A percentile compares a stretch with the other conserved stretches of the same genome.
These are phyloP conservation scores for Gallinago media DNA, from an alignment of 2,113 vertebrate genomes.

Conservation along the genomic window DNA sequence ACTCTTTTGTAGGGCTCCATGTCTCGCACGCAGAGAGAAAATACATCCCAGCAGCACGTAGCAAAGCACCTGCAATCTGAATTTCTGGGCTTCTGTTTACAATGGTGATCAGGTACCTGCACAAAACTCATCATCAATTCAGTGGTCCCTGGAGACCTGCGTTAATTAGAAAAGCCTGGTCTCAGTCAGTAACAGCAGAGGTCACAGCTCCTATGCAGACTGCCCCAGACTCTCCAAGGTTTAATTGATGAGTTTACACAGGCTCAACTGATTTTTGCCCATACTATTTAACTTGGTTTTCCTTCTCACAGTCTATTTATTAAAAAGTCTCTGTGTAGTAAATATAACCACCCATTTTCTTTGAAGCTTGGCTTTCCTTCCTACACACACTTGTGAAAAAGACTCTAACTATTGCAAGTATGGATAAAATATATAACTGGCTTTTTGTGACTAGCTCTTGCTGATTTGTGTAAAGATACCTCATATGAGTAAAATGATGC, in stretches of 20 bases:
- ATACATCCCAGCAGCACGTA: neutral
- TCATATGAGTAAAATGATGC: neutral
- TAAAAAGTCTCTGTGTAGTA: neutral
- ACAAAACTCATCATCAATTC: neutral
- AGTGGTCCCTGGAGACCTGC: neutral
- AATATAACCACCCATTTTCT: neutral
- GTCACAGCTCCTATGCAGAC: neutral
- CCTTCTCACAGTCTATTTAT: neutral
- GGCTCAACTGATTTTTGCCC: neutral
- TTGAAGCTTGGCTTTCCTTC: neutral
- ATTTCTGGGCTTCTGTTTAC: neutral
- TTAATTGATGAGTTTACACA: slow-evolving; percentile 41
- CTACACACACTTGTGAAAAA: neutral
- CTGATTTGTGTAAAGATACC: neutral
- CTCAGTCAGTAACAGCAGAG: neutral
- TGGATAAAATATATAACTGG: neutral
- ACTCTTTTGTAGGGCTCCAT: neutral
- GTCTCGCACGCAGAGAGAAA: neutral
- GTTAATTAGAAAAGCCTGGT: slow-evolving; percentile 10
- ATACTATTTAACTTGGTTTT: slow-evolving; percentile 6
- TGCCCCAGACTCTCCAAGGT: neutral
- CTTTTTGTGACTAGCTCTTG: neutral
- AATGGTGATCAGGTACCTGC: slow-evolving; percentile 17
- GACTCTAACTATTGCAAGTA: neutral
- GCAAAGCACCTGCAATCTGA: neutral